These are phyloP conservation scores for Colius striatus DNA, from an alignment of 2,113 vertebrate genomes.

Conservation along the genomic window DNA sequence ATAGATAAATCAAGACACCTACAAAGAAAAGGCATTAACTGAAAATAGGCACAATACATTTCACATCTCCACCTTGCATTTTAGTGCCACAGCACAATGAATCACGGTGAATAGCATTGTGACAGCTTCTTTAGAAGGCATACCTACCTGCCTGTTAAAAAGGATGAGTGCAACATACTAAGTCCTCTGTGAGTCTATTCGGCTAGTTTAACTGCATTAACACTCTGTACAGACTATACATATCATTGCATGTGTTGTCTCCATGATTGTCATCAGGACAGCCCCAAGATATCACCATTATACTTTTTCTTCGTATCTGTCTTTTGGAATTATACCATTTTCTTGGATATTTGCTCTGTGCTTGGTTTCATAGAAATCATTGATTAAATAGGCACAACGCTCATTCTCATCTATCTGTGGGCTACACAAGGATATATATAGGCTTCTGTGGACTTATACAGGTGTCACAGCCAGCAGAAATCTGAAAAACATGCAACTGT, in stretches of 20 bases:
- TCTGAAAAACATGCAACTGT: background rate
- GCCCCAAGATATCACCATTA: background rate
- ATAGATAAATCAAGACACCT: background rate
- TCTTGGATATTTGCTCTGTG: background rate
- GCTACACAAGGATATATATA: background rate
- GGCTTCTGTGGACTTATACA: background rate
- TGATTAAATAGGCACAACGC: background rate
- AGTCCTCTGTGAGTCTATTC: background rate
- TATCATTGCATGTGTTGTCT: background rate
- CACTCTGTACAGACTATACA: background rate
- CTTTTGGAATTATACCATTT: background rate
- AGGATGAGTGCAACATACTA: background rate
- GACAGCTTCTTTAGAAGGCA: background rate
- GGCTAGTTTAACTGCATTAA: background rate
- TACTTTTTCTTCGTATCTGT: background rate
- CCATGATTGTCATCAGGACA: background rate
- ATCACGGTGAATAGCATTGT: background rate
- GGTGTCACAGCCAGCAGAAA: background rate
- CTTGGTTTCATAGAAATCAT: background rate
- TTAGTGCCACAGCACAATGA: background rate
- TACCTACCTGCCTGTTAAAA: background rate
- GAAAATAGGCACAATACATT: background rate
- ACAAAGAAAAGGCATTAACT: background rate
- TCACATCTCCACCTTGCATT: background rate
- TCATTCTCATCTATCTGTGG: background rate